Conservation (phyloP, 2,888 invertebrate species). For the Graphium colonna region DNA sequence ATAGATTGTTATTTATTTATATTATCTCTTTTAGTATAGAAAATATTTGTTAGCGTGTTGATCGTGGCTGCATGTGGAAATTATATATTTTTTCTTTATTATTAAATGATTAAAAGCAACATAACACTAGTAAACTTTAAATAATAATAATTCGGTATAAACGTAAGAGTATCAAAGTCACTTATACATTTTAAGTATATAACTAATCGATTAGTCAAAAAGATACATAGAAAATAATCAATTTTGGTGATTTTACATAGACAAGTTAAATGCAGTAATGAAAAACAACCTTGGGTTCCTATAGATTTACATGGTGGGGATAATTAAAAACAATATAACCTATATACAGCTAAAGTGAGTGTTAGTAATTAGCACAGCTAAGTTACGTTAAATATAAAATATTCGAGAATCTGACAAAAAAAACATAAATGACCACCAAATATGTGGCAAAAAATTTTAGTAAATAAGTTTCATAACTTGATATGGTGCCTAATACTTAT, state of each 20-base stretch:
- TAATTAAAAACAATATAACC: slow-evolving; percentile 1
- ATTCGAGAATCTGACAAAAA: slow-evolving; percentile 10
- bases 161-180: slow-evolving; percentile 7
- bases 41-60: slow-evolving; percentile 11
- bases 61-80: not conserved
- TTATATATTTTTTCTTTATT: not conserved
- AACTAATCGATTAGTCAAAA: not conserved
- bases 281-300: slow-evolving; percentile 14
- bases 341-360: slow-evolving; percentile 8
- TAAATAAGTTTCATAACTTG: not conserved
- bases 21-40: slow-evolving; percentile 3
- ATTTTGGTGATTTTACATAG: not conserved
- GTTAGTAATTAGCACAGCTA: slow-evolving; percentile 20
- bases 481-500: too few species aligned
- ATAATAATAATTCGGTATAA: slow-evolving; percentile 10
- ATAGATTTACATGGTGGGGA: slow-evolving; percentile 14
- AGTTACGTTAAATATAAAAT: slow-evolving; percentile 9
- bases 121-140: not conserved
- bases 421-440: too few species aligned
- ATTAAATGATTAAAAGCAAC: not conserved
- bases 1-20: slow-evolving; percentile 12
- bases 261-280: slow-evolving; percentile 13
- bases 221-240: not conserved
- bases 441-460: not conserved
- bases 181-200: not conserved